Conservation (phyloP, 2,888 invertebrate genomes). For the Plagodis pulveraria region DNA sequence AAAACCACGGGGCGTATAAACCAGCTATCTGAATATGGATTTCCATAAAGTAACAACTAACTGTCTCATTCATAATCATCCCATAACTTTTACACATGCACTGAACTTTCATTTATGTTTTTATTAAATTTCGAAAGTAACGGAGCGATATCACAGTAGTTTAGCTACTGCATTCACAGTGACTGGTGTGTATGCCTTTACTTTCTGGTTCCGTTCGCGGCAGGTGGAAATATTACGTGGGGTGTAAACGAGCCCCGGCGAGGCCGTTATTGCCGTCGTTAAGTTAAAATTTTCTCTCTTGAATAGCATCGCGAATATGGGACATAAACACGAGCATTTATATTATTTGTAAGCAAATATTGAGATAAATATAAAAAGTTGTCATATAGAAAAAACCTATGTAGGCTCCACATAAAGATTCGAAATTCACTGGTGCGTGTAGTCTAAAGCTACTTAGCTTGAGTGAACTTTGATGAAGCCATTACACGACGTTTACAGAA, state of each 20-base stretch:
- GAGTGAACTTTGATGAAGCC: conserved; percentile 6
- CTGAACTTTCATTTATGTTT: too few relatives aligned
- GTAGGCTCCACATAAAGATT: not conserved
- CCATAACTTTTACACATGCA: too few relatives aligned
- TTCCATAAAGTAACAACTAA: conserved; percentile 26
- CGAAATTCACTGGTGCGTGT: conserved; percentile 4
- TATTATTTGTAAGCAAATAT: conserved; percentile 67
- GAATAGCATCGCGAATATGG: conserved; percentile 66
- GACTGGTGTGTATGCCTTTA: conserved; percentile 38
- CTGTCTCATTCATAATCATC: too few relatives aligned
- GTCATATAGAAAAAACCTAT: conserved; percentile 7
- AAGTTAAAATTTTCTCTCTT: conserved; percentile 74
- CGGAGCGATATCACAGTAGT: not conserved
- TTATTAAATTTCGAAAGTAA: not conserved
- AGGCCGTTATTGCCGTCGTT: conserved; percentile 72
- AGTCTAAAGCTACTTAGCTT: conserved; percentile 5
- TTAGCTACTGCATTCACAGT: conserved; percentile 6
- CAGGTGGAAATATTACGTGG: conserved; percentile 65
- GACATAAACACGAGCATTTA: conserved; percentile 67
- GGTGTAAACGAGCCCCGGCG: conserved; percentile 70
- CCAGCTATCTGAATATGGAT: too few relatives aligned
- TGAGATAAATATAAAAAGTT: conserved; percentile 51
- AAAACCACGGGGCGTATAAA: too few relatives aligned
- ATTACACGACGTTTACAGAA: conserved; percentile 6
- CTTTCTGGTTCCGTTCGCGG: conserved; percentile 62